Conservation (phyloP, 2,888 invertebrate genomes). For the Amphipoea lucens region DNA sequence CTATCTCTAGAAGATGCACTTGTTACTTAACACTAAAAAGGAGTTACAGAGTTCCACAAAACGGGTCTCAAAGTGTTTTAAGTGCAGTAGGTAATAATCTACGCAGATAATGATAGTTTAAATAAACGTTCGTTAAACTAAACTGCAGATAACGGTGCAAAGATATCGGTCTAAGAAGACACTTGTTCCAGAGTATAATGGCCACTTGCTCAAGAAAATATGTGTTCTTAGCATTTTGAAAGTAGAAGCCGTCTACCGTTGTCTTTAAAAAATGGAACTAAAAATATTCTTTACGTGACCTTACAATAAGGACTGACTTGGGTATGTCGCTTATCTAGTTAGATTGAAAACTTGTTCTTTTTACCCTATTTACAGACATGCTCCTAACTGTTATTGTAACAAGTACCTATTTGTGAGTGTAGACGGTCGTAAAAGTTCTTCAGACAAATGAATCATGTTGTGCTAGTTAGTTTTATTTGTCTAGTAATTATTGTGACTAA, state of each 20-base stretch:
- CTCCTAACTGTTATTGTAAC: not conserved
- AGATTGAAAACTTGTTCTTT: constrained; percentile 26
- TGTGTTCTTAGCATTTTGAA: constrained; percentile 21
- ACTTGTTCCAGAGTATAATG: constrained; percentile 56
- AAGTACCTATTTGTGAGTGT: constrained; percentile 6
- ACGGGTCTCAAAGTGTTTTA: constrained; percentile 56
- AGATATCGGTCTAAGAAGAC: constrained; percentile 54
- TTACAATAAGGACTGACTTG: constrained; percentile 9
- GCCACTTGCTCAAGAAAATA: constrained; percentile 26
- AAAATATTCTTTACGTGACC: constrained; percentile 15
- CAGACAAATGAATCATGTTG: constrained; percentile 44
- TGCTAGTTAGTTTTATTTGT: constrained; percentile 38
- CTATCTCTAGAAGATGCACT: constrained; percentile 22
- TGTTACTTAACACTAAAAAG: constrained; percentile 30
- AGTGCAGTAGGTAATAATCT: constrained; percentile 74
- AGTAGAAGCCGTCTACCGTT: constrained; percentile 4
- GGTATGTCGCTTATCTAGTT: not conserved
- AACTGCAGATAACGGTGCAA: constrained; percentile 57
- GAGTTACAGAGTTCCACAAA: constrained; percentile 25
- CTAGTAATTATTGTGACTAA: constrained; percentile 26
- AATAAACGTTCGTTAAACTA: constrained; percentile 51
- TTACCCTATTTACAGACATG: constrained; percentile 21
- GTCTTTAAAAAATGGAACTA: constrained; percentile 12
- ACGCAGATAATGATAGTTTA: constrained; percentile 59
- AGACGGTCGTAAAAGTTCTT: constrained; percentile 25